These are phyloP conservation scores for Origma solitaria DNA, from an alignment of 2,113 vertebrate species.

Conservation along the genomic window DNA sequence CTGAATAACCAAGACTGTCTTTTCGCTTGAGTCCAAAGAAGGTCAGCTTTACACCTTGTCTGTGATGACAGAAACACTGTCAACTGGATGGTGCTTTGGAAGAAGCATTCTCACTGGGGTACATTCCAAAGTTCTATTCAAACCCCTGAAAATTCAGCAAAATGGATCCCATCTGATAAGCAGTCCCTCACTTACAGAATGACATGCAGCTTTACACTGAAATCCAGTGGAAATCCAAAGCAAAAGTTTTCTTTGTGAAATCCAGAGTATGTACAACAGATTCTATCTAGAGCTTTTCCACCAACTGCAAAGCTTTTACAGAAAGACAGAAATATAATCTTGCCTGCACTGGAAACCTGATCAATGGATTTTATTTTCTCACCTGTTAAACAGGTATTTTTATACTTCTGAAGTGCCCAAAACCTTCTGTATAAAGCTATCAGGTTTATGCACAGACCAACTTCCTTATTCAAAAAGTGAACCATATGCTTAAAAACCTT, in stretches of 20 bases:
- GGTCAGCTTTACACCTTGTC: neutral
- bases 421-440: neutral
- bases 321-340: neutral
- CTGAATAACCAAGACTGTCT: neutral
- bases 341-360: neutral
- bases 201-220: neutral
- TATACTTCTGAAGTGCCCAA: neutral
- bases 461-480: neutral
- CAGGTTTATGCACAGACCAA: neutral
- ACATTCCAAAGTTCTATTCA: neutral
- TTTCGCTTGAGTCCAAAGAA: neutral
- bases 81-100: neutral
- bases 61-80: neutral
- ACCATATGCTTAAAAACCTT: neutral
- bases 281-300: neutral
- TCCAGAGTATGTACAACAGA: neutral
- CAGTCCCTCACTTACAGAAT: neutral
- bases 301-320: neutral
- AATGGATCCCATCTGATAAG: neutral
- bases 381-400: neutral
- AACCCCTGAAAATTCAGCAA: neutral
- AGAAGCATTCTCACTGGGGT: neutral
- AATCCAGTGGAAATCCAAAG: neutral
- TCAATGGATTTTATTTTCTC: neutral
- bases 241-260: neutral